Evolutionary conservation across 2,113 vertebrate species (phyloP).

Genomic region (Entomyzon cyanotis): DNA sequence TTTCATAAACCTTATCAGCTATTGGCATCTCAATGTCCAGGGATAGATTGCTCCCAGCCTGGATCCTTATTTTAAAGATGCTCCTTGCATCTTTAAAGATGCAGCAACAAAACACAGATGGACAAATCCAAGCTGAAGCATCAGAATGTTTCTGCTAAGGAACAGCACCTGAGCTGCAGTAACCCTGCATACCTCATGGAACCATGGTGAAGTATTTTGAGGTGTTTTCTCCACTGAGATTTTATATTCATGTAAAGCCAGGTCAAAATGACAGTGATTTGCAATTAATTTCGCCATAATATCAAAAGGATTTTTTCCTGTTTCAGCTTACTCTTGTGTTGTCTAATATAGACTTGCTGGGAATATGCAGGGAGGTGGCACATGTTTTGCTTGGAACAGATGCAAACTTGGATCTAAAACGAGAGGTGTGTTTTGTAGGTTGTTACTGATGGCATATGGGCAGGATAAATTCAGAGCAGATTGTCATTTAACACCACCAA

Average conservation of each 20-base stretch:
- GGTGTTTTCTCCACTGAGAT: not conserved
- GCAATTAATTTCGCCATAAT: not conserved
- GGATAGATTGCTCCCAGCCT: not conserved
- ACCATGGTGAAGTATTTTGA: not conserved
- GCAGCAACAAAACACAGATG: not conserved
- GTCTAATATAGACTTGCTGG: conserved; percentile 30
- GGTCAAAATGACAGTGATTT: not conserved
- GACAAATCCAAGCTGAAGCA: not conserved
- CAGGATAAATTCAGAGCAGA: conserved; percentile 56
- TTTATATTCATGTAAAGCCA: not conserved
- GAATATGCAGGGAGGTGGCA: not conserved
- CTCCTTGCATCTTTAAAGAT: not conserved
- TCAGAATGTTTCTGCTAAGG: not conserved
- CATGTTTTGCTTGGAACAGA: conserved; percentile 50
- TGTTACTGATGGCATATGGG: conserved; percentile 56
- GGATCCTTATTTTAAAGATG: not conserved
- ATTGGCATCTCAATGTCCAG: not conserved
- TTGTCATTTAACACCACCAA: conserved; percentile 40
- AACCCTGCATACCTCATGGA: not conserved
- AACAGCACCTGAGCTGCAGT: not conserved
- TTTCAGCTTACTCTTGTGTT: not conserved
- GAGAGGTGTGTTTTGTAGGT: conserved; percentile 57
- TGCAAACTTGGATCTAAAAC: conserved; percentile 56
- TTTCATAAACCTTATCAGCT: not conserved
- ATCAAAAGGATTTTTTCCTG: not conserved